Conservation (phyloP, 64 coral and sea anemone genomes). For the Anthopleura sola region DNA sequence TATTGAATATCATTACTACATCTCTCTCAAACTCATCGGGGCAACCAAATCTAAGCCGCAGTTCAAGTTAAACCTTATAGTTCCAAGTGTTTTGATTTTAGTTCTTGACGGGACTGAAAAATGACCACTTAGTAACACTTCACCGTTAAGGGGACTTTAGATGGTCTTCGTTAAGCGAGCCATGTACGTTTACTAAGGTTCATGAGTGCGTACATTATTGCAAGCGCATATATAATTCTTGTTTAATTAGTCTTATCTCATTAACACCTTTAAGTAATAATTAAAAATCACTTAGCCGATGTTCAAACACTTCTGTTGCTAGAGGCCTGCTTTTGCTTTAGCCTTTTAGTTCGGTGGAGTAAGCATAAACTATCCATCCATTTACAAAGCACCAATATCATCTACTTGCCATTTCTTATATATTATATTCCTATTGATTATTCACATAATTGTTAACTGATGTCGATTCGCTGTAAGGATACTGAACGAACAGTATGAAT, state of each 20-base stretch:
- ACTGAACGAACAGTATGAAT: not conserved
- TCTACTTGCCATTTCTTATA: not conserved
- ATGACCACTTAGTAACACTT: not conserved
- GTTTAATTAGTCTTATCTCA: slow-evolving; percentile 10
- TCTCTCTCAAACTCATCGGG: too few species aligned
- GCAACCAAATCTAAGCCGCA: not conserved
- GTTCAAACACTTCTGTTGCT: not conserved
- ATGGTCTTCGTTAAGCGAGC: not conserved
- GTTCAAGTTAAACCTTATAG: not conserved
- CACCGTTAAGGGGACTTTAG: too few species aligned
- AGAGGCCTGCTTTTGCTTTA: not conserved
- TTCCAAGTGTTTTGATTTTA: not conserved
- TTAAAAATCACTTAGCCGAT: not conserved
- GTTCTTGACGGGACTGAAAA: not conserved
- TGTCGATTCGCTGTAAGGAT: not conserved
- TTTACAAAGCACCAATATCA: not conserved
- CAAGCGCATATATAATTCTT: not conserved
- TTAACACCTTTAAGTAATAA: not conserved
- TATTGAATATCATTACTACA: too few species aligned
- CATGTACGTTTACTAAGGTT: not conserved
- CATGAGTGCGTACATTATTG: not conserved
- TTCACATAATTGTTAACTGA: not conserved
- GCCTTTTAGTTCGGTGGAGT: not conserved
- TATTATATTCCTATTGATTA: not conserved
- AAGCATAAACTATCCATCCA: not conserved